Percentiles rank a stretch among this genome's conserved stretches.
phyloP scores from a whole-genome alignment of 2,113 vertebrate species.

The Pterophyllum scalare region DNA sequence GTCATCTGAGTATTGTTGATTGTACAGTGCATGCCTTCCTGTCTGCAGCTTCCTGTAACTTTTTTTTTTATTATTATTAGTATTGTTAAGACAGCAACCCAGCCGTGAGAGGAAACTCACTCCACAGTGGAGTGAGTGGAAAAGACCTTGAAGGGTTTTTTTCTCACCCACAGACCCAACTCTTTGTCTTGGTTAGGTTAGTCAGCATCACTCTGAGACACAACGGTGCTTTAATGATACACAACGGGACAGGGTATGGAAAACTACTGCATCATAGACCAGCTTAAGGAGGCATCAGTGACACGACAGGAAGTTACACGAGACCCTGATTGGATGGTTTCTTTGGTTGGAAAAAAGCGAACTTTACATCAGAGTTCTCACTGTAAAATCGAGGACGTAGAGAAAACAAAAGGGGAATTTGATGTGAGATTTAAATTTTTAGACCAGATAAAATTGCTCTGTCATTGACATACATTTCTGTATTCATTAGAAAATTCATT shows the following conservation, averaged over 20 bases:
- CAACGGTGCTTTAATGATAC: background rate
- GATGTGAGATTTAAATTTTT: too few species aligned
- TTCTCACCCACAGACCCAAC: background rate
- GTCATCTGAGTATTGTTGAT: constrained; percentile 42
- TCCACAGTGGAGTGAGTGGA: background rate
- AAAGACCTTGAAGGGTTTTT: background rate
- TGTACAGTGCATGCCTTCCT: constrained; percentile 28
- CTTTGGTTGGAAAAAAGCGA: background rate
- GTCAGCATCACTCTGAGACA: background rate
- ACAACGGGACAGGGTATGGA: rapidly evolving
- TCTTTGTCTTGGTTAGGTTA: background rate
- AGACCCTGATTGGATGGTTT: background rate
- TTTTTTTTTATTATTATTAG: background rate
- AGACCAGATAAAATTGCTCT: too few species aligned
- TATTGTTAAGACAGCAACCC: background rate
- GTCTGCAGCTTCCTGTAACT: constrained; percentile 18
- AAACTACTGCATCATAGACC: background rate
- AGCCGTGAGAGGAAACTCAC: background rate
- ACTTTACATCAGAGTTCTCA: too few species aligned
- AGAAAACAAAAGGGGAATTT: too few species aligned
- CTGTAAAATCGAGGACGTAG: background rate
- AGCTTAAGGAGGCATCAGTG: background rate
- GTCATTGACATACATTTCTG: too few species aligned
- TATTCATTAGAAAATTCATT: too few species aligned
- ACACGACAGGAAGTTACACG: too few species aligned